A percentile compares a stretch with the other conserved stretches of the same genome.
phyloP scores from a whole-genome alignment of 1,140 invertebrate species.

The Bombus superbus region DNA sequence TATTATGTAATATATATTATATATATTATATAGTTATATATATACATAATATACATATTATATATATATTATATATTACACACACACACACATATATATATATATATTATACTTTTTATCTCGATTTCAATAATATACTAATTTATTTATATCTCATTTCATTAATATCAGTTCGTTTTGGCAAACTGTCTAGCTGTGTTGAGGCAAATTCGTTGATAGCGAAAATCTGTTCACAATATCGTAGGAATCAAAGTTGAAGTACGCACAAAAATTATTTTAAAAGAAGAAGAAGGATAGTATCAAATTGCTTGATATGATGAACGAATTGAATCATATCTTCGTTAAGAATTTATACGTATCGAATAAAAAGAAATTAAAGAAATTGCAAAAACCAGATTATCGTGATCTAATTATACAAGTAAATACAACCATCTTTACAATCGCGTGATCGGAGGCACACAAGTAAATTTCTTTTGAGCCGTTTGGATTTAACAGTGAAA shows the following conservation, averaged over 20 bases:
- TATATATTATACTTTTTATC: conserved; percentile 10
- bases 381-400: background rate
- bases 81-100: background rate
- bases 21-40: background rate
- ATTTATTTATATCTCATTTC: conserved; percentile 61
- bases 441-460: conserved; percentile 60
- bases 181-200: conserved; percentile 65
- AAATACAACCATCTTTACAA: conserved; percentile 1
- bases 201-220: conserved; percentile 72
- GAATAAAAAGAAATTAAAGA: background rate
- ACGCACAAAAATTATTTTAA: background rate
- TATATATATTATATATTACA: background rate
- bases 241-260: conserved; percentile 37
- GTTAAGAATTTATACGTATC: background rate
- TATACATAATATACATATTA: background rate
- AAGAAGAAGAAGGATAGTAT: background rate
- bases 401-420: background rate
- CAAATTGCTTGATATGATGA: background rate
- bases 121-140: conserved; percentile 60
- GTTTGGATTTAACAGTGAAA: conserved; percentile 72
- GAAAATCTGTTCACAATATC: conserved; percentile 71
- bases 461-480: conserved; percentile 68
- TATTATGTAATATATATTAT: background rate
- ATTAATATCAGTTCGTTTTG: conserved; percentile 67
- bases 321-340: background rate